These are phyloP conservation scores for Garra rufa DNA, from an alignment of 2,113 vertebrate species.

Conservation along the genomic window DNA sequence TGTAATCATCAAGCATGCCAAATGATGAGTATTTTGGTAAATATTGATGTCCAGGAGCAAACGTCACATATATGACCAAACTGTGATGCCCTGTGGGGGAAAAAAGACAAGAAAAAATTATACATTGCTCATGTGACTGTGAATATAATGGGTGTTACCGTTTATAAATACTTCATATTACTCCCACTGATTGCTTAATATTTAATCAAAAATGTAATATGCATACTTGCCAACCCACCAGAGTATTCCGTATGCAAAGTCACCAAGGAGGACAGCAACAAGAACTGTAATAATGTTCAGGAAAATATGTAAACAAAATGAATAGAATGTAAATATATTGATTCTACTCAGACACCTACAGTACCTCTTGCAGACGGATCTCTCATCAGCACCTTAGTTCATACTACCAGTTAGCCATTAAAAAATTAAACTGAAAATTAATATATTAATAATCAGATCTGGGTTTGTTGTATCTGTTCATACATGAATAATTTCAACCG, in stretches of 20 bases:
- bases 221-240: background rate
- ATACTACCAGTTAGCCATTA: background rate
- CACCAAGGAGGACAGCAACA: background rate
- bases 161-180: background rate
- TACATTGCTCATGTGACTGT: background rate
- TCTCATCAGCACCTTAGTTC: background rate
- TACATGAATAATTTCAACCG: no score
- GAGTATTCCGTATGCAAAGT: background rate
- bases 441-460: no score
- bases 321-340: background rate
- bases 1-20: constrained; percentile 14
- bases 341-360: background rate
- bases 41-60: background rate
- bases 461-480: no score
- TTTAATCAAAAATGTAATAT: background rate
- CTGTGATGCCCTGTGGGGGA: background rate
- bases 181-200: background rate
- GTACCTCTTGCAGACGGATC: background rate
- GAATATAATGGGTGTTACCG: background rate
- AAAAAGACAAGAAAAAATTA: background rate
- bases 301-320: background rate
- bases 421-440: background rate
- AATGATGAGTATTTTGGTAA: background rate
- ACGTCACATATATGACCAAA: constrained; percentile 7
- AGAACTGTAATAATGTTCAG: background rate